These are phyloP conservation scores for Misgurnus anguillicaudatus DNA, from an alignment of 2,113 vertebrate species.

Conservation along the genomic window DNA sequence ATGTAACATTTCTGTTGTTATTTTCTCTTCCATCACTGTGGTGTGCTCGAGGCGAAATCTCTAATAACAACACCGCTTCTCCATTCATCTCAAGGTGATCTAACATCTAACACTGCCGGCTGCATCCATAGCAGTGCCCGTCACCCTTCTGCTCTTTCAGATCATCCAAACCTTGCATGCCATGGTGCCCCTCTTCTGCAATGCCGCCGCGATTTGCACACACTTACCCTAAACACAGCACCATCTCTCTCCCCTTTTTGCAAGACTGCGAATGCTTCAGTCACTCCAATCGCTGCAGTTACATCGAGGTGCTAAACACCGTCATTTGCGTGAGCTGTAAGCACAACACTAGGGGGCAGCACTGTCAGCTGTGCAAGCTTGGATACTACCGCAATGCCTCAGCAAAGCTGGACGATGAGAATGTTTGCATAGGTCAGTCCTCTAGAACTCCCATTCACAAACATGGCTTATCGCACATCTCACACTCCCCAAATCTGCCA, in stretches of 20 bases:
- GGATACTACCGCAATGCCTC: conserved; percentile 99
- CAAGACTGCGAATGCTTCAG: conserved; percentile 99
- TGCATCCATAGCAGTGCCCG: conserved; percentile 57
- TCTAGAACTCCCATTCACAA: conserved; percentile 61
- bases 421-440: conserved; percentile 99
- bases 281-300: conserved; percentile 99
- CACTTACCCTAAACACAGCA: conserved; percentile 61
- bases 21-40: conserved; percentile 20
- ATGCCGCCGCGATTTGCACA: conserved; percentile 60
- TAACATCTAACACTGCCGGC: conserved; percentile 65
- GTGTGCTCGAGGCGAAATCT: conserved; percentile 68
- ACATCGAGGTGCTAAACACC: conserved; percentile 98
- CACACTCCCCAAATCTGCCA: background rate
- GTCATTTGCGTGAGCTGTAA: conserved; percentile 99
- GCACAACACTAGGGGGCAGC: conserved; percentile 99
- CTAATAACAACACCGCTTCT: conserved; percentile 69
- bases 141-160: conserved; percentile 34
- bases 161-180: conserved; percentile 85
- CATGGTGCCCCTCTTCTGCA: conserved; percentile 73
- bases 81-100: conserved; percentile 66
- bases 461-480: conserved; percentile 43
- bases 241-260: conserved; percentile 71
- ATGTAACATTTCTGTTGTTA: conserved; percentile 14
- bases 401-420: conserved; percentile 96
- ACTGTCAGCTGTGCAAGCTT: conserved; percentile 98